Evolutionary conservation across 2,113 vertebrate species (phyloP).

Genomic region (Brevimyrus niger): DNA sequence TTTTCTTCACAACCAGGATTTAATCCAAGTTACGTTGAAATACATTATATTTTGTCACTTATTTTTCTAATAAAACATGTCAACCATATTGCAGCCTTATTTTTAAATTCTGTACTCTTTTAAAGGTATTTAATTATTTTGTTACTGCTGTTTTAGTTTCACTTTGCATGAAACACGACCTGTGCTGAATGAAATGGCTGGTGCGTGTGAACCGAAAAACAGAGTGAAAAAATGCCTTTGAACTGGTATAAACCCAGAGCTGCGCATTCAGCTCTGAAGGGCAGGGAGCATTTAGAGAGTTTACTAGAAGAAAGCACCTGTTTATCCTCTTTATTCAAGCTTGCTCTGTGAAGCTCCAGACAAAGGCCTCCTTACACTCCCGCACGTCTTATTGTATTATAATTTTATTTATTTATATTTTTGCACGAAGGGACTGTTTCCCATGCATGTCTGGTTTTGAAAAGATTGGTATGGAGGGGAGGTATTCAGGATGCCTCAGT

Average conservation of each 20-base stretch:
- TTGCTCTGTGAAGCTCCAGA: background rate
- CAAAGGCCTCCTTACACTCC: background rate
- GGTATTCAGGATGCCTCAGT: background rate
- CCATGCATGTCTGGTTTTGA: background rate
- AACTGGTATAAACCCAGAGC: background rate
- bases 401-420: background rate
- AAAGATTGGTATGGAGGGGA: background rate
- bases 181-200: background rate
- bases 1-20: background rate
- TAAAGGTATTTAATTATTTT: background rate
- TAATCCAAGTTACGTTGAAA: background rate
- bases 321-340: background rate
- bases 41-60: background rate
- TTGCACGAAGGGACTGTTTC: background rate
- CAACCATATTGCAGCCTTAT: background rate
- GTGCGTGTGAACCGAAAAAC: background rate
- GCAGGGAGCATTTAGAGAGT: background rate
- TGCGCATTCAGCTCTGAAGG: background rate
- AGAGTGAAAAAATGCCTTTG: background rate
- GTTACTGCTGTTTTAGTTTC: background rate
- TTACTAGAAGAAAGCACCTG: background rate
- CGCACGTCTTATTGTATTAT: background rate
- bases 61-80: background rate
- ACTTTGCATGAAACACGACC: background rate
- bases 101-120: background rate